Evolutionary conservation across 2,888 invertebrate genomes (phyloP).

Genomic region (Hydrotaea diabolus): DNA sequence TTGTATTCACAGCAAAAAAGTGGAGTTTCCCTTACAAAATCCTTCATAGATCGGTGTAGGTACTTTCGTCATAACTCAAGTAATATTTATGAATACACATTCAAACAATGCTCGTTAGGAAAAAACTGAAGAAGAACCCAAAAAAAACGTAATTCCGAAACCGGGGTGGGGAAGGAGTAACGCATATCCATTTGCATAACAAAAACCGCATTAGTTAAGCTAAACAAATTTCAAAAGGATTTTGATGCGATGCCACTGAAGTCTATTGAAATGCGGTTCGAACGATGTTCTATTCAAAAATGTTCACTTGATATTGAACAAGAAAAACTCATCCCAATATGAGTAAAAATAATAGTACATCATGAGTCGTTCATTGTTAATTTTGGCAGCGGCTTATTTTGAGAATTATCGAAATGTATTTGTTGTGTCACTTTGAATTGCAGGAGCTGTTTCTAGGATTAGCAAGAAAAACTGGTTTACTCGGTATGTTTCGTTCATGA

Average conservation of each 20-base stretch:
- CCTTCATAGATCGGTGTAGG: slow-evolving; percentile 2
- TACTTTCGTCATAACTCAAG: slow-evolving; percentile 20
- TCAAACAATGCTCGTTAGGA: slow-evolving; percentile 11
- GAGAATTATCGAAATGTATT: not conserved
- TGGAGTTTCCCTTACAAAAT: slow-evolving; percentile 44
- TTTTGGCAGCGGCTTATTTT: too few species aligned
- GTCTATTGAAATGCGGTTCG: slow-evolving; percentile 40
- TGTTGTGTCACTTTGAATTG: not conserved
- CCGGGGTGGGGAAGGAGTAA: not conserved
- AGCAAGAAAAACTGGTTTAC: too few species aligned
- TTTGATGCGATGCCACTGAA: slow-evolving; percentile 3
- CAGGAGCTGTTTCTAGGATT: too few species aligned
- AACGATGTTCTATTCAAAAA: slow-evolving; percentile 23
- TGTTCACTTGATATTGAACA: not conserved
- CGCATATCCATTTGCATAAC: slow-evolving; percentile 49
- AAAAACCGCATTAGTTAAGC: slow-evolving; percentile 50
- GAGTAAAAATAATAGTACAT: slow-evolving; percentile 13
- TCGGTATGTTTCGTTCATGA: too few species aligned
- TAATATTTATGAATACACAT: slow-evolving; percentile 50
- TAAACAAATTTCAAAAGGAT: slow-evolving; percentile 36
- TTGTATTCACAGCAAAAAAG: slow-evolving; percentile 6
- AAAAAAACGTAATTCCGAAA: not conserved
- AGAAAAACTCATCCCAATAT: not conserved
- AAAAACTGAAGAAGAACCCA: slow-evolving; percentile 36
- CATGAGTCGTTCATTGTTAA: slow-evolving; percentile 1